phyloP scores from a whole-genome alignment of 2,888 invertebrate genomes.

The Acleris holmiana region DNA sequence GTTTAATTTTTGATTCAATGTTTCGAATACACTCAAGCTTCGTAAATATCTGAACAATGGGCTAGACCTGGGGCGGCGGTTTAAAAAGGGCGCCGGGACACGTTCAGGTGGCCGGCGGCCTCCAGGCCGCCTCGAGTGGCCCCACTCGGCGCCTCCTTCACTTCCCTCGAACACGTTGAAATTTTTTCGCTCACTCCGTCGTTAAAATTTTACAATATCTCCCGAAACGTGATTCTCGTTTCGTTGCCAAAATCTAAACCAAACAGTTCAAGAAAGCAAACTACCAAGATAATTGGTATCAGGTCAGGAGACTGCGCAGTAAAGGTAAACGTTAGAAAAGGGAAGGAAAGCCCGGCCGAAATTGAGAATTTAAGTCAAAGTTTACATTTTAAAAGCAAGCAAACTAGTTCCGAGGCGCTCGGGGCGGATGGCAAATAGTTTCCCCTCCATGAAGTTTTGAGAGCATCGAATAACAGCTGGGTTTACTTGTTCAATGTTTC shows the following conservation, averaged over 20 bases:
- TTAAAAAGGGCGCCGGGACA: slow-evolving; percentile 59
- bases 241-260: slow-evolving; percentile 9
- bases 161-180: slow-evolving; percentile 56
- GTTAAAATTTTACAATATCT: slow-evolving; percentile 48
- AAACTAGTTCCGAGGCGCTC: slow-evolving; percentile 25
- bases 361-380: slow-evolving; percentile 21
- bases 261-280: slow-evolving; percentile 2
- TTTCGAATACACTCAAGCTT: slow-evolving; percentile 36
- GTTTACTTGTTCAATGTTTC: neutral
- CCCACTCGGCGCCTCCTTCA: slow-evolving; percentile 49
- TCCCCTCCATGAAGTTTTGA: slow-evolving; percentile 18
- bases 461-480: slow-evolving; percentile 18
- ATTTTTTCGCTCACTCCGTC: slow-evolving; percentile 48
- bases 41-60: slow-evolving; percentile 55
- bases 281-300: slow-evolving; percentile 12
- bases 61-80: slow-evolving; percentile 55
- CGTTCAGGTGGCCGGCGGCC: slow-evolving; percentile 60
- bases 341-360: slow-evolving; percentile 5
- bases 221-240: neutral
- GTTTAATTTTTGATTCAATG: slow-evolving; percentile 27
- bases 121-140: slow-evolving; percentile 49
- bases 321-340: slow-evolving; percentile 15
- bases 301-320: slow-evolving; percentile 5
- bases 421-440: slow-evolving; percentile 29
- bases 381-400: slow-evolving; percentile 30